Evolutionary conservation across 2,888 invertebrate genomes (phyloP), one percentile per base, ranked within the genome.

Genomic region (Drosophila neonasuta): DNA sequence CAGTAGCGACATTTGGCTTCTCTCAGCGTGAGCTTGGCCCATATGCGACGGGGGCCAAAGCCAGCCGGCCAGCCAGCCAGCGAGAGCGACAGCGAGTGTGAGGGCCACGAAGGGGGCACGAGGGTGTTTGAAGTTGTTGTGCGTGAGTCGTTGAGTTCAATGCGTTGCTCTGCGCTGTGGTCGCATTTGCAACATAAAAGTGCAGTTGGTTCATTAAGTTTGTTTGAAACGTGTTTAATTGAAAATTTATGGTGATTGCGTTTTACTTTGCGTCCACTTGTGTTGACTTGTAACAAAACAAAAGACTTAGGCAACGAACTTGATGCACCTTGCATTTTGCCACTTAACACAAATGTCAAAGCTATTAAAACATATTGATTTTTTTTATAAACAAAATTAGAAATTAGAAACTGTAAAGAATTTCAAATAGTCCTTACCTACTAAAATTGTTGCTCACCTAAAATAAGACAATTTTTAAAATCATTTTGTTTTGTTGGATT

Each of bases 301-400:
- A 88, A 86, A 69, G 88, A 88, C 77, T 89, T 74, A 80, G 79
- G 78, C 70, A 77, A 79, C 85, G 77, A 89, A 89, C 89, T 80
- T 78, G 70, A 65, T 50, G 62, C 48, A 48, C 30, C n/a, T 10
- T 24, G 41, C 44, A 20, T 3, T 44, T 56, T 52, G 10, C 13
- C 2, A 30, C 20, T 24, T 7, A 20, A 20, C 1, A n/a, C 17
- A 13, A 29, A 39, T 41, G 20, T 36, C 4, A 10, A 32, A 32
- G 32, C 6, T 6, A 0, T 24, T 6, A 24, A 24, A 6, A 24
- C 1, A 24, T 24, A 24, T 24, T 24, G 24, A 1, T 1, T 24
- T 24, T 24, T 24, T 24, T 6, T 1, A 24, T 24, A 24, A 6
- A 6, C 24, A 24, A 5, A 6, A 24, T 24, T 4, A 6, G 6